Evolutionary conservation across 2,888 invertebrate species (phyloP).

Genomic region (Trilocha varians): DNA sequence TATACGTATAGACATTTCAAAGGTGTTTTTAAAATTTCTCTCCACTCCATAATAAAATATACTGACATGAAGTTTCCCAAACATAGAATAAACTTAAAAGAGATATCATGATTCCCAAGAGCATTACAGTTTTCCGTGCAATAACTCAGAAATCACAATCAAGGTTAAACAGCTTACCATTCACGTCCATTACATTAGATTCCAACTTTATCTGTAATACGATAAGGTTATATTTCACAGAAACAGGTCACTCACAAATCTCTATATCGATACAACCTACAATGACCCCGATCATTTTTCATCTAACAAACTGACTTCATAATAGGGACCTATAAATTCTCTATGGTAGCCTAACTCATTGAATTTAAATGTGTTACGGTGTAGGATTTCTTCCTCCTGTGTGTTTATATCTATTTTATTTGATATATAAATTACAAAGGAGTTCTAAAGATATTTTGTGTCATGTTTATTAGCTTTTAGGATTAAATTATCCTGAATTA

Average conservation of each 20-base stretch:
- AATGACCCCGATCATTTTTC: conserved; percentile 3
- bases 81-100: no score
- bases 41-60: no score
- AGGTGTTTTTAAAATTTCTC: no score
- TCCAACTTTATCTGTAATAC: background rate
- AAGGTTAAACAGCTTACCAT: background rate
- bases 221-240: background rate
- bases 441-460: no score
- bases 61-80: no score
- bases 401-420: background rate
- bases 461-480: no score
- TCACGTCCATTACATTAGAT: background rate
- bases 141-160: background rate
- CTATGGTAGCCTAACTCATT: background rate
- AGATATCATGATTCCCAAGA: background rate
- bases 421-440: background rate
- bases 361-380: background rate
- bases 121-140: background rate
- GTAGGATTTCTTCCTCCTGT: background rate
- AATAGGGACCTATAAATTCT: background rate
- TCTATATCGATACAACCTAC: conserved; percentile 19
- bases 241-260: conserved; percentile 22
- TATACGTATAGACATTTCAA: no score
- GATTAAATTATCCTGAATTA: no score
- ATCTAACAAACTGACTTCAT: background rate